Conservation (phyloP, 53 echinoderm and acorn worm species). For the Apostichopus leukothele region DNA sequence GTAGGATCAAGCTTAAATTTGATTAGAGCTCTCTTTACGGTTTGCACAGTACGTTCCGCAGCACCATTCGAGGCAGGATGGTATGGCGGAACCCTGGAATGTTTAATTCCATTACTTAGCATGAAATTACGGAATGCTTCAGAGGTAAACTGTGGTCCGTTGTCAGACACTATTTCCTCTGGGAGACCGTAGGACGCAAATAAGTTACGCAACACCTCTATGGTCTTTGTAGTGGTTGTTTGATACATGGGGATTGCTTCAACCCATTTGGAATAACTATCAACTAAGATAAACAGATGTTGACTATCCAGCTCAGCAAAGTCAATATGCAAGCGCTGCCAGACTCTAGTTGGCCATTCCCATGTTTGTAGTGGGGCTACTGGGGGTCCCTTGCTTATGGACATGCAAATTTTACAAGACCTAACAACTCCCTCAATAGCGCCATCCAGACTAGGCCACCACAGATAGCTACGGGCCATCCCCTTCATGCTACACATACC, state of each 20-base stretch:
- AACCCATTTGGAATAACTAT: constrained; percentile 52
- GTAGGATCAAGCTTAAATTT: too few relatives aligned
- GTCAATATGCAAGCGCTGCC: constrained; percentile 59
- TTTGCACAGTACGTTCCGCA: too few relatives aligned
- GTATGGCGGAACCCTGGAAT: too few relatives aligned
- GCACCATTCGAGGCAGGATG: too few relatives aligned
- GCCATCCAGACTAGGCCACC: constrained; percentile 63
- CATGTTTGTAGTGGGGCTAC: constrained; percentile 53
- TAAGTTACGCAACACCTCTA: neutral
- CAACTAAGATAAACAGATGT: constrained; percentile 17
- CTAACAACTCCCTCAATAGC: constrained; percentile 40
- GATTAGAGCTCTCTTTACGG: too few relatives aligned
- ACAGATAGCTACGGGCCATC: constrained; percentile 54
- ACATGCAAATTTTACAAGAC: constrained; percentile 1
- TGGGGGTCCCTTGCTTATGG: constrained; percentile 24
- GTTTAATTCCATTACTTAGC: too few relatives aligned
- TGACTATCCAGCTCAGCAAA: constrained; percentile 45
- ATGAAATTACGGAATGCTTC: too few relatives aligned
- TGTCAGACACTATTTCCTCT: constrained; percentile 11
- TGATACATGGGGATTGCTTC: constrained; percentile 13
- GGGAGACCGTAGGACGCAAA: constrained; percentile 17
- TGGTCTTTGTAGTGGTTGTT: neutral
- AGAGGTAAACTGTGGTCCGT: too few relatives aligned
- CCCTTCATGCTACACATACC: constrained; percentile 56
- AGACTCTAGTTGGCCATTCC: constrained; percentile 46